Conservation (phyloP, 2,888 invertebrate species). For the Lochmaea capreae region DNA sequence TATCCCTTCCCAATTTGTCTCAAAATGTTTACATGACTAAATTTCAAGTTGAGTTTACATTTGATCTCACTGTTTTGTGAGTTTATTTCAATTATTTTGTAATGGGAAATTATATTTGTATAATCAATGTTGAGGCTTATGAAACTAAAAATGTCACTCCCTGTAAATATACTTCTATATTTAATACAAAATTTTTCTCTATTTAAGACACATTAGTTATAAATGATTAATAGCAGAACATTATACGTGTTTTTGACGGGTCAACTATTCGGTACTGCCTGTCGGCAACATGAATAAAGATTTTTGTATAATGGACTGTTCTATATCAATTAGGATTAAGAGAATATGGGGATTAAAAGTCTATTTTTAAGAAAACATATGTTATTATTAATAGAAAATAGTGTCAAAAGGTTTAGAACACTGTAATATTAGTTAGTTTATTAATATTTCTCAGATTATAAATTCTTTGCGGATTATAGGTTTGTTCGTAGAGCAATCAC, state of each 20-base stretch:
- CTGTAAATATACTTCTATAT: background rate
- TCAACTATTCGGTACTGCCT: background rate
- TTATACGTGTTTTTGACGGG: conserved; percentile 6
- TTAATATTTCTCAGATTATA: no score
- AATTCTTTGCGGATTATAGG: no score
- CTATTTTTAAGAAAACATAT: conserved; percentile 13
- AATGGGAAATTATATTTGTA: no score
- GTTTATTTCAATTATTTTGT: no score
- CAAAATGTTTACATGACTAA: no score
- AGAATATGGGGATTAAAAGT: conserved; percentile 1
- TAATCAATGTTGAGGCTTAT: no score
- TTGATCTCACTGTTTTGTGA: no score
- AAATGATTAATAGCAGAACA: conserved; percentile 4
- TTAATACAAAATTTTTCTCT: background rate
- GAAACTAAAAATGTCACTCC: no score
- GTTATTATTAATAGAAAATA: conserved; percentile 10
- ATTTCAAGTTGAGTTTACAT: no score
- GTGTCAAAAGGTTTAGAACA: conserved; percentile 12
- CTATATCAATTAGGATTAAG: conserved; percentile 20
- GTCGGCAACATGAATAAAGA: background rate
- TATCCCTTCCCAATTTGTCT: no score
- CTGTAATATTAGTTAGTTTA: background rate
- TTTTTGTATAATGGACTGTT: conserved; percentile 6
- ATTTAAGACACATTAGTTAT: conserved; percentile 10
- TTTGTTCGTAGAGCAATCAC: no score